These are phyloP conservation scores for Hyperopisus bebe DNA, from an alignment of 2,113 vertebrate genomes.

Conservation along the genomic window DNA sequence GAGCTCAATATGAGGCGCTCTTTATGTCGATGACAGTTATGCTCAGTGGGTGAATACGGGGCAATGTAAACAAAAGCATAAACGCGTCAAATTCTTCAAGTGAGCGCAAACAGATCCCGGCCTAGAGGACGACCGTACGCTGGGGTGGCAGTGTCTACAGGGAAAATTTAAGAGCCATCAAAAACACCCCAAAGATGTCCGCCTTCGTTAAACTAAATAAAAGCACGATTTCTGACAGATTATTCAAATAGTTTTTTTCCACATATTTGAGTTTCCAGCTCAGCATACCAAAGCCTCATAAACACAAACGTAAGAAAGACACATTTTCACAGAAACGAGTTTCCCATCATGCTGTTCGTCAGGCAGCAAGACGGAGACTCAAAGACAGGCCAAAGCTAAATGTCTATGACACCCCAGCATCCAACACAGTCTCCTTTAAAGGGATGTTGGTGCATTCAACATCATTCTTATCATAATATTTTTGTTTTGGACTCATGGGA, in stretches of 20 bases:
- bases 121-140: not conserved
- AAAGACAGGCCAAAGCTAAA: not conserved
- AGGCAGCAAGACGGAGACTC: not conserved
- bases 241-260: not conserved
- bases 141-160: not conserved
- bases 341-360: not conserved
- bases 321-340: not conserved
- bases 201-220: not conserved
- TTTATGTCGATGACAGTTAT: slow-evolving; percentile 21
- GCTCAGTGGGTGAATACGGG: slow-evolving; percentile 16
- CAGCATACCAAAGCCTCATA: not conserved
- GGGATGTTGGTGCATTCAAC: not conserved
- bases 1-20: slow-evolving; percentile 21
- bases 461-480: not conserved
- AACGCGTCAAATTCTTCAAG: not conserved
- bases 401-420: not conserved
- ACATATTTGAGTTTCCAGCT: not conserved
- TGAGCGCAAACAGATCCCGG: not conserved
- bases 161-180: not conserved
- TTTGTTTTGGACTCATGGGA: not conserved
- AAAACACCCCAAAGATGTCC: not conserved
- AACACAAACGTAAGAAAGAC: not conserved
- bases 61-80: not conserved
- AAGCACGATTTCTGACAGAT: not conserved
- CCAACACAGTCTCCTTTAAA: not conserved